phyloP scores from a whole-genome alignment of 2,113 vertebrate species.

The Silurus asotus region DNA sequence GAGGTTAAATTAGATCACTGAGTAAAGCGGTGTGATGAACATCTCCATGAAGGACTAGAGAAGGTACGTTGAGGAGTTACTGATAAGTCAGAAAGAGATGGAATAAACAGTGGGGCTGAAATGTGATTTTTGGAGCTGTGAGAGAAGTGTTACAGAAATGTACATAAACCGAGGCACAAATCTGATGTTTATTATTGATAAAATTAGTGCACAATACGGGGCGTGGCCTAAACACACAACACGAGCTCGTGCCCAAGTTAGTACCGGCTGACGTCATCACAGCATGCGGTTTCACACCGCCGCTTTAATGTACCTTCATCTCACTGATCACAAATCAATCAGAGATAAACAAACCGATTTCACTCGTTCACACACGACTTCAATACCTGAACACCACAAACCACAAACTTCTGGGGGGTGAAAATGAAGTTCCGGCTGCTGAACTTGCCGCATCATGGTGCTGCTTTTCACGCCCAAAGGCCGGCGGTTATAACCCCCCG shows the following conservation, averaged over 20 bases:
- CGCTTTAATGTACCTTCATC: background rate
- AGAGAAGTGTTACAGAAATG: too few relatives aligned
- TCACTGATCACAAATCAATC: background rate
- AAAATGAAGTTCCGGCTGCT: background rate
- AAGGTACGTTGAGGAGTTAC: background rate
- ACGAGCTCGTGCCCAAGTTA: background rate
- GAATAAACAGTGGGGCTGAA: too few relatives aligned
- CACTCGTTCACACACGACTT: background rate
- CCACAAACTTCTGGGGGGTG: background rate
- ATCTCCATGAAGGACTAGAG: too few relatives aligned
- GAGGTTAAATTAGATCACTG: background rate
- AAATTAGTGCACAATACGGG: background rate
- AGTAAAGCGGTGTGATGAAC: background rate
- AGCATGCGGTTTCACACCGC: background rate
- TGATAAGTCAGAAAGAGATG: too few relatives aligned
- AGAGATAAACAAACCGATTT: background rate
- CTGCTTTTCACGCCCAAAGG: slow-evolving; percentile 25
- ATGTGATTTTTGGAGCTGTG: background rate
- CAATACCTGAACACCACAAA: background rate
- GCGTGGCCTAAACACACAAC: background rate
- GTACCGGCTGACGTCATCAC: slow-evolving; percentile 18
- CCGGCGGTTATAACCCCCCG: background rate
- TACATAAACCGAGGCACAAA: too few relatives aligned
- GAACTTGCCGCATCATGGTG: slow-evolving; percentile 54
- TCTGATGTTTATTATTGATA: too few relatives aligned